Conservation (phyloP, 1,140 invertebrate genomes). For the Bicyclus anynana region DNA sequence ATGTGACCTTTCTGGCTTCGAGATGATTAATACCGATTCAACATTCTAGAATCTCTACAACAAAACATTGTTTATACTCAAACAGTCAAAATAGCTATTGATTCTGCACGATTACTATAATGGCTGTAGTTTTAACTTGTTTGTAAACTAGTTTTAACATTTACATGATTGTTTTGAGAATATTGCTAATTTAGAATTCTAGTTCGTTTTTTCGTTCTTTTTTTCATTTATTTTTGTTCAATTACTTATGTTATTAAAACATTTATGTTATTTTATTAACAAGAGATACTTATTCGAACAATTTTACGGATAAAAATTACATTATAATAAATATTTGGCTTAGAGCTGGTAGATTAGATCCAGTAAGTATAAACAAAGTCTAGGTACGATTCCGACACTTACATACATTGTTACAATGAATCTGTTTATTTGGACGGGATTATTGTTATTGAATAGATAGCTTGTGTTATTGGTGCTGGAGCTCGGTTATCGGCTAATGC, state of each 20-base stretch:
- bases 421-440: background rate
- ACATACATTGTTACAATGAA: background rate
- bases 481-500: background rate
- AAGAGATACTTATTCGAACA: no score
- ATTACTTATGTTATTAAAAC: no score
- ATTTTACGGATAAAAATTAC: no score
- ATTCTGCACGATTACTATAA: background rate
- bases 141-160: background rate
- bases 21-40: background rate
- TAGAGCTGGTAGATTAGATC: no score
- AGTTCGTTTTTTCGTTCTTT: no score
- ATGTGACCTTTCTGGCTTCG: background rate
- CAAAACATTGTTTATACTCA: background rate
- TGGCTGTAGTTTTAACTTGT: background rate
- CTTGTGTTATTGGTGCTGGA: background rate
- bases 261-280: no score
- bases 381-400: no score
- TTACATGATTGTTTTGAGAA: no score
- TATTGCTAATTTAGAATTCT: no score
- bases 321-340: no score
- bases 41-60: background rate
- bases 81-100: background rate
- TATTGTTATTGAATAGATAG: background rate
- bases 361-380: no score
- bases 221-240: no score